phyloP scores from a whole-genome alignment of 2,888 invertebrate species.

The Ochropacha duplaris region DNA sequence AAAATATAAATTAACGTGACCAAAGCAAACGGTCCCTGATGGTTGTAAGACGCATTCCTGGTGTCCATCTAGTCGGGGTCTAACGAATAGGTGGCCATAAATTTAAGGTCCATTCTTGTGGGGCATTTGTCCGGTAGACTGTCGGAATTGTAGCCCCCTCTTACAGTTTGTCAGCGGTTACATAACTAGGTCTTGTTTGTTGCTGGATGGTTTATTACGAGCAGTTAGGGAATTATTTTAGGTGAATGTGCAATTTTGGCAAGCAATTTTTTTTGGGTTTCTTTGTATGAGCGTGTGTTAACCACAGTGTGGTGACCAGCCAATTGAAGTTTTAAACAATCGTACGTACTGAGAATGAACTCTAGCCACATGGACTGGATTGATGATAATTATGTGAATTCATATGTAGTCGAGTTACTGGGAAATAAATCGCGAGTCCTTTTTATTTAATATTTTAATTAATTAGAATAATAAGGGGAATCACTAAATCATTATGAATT shows the following conservation, averaged over 20 bases:
- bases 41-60: slow-evolving; percentile 49
- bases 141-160: slow-evolving; percentile 36
- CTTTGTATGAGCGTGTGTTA: background rate
- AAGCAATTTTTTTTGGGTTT: background rate
- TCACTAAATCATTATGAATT: too few relatives aligned
- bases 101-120: slow-evolving; percentile 61
- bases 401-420: too few relatives aligned
- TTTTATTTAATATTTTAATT: too few relatives aligned
- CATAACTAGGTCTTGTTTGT: slow-evolving; percentile 8
- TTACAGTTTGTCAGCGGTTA: slow-evolving; percentile 47
- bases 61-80: slow-evolving; percentile 45
- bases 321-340: background rate
- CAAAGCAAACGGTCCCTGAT: slow-evolving; percentile 17
- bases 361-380: too few relatives aligned
- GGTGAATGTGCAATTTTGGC: background rate
- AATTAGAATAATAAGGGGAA: too few relatives aligned
- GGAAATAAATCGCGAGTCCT: too few relatives aligned
- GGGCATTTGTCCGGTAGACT: slow-evolving; percentile 66
- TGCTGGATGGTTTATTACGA: slow-evolving; percentile 7
- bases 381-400: too few relatives aligned
- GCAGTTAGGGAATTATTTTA: slow-evolving; percentile 1
- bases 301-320: background rate
- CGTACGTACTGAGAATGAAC: too few relatives aligned
- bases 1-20: slow-evolving; percentile 19
- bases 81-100: slow-evolving; percentile 63